Evolutionary conservation across 2,888 invertebrate species (phyloP).

Genomic region (Cremastobaeus sp.): DNA sequence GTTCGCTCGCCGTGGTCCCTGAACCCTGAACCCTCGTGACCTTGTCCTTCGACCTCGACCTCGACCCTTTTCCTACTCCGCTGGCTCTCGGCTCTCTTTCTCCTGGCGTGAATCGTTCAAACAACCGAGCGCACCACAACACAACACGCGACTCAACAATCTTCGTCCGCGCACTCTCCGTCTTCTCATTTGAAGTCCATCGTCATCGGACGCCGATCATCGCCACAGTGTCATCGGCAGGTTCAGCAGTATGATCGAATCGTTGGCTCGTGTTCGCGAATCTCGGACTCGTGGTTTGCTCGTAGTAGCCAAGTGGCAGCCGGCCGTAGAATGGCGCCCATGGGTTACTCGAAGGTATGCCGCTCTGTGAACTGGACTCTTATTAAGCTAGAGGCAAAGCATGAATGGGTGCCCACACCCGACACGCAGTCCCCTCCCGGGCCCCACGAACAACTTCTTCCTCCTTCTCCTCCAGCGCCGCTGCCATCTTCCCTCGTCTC

Average conservation of each 20-base stretch:
- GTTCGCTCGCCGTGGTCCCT: constrained; percentile 27
- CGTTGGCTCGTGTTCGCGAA: no score
- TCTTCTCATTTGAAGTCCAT: constrained; percentile 64
- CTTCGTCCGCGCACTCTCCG: constrained; percentile 30
- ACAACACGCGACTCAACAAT: constrained; percentile 40
- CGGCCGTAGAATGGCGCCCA: constrained; percentile 72
- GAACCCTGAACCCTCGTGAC: constrained; percentile 52
- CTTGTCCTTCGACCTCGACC: constrained; percentile 53
- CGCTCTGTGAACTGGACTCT: constrained; percentile 74
- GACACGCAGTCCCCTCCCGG: constrained; percentile 27
- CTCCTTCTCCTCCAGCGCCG: constrained; percentile 47
- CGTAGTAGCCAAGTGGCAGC: constrained; percentile 69
- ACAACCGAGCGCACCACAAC: constrained; percentile 36
- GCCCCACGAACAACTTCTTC: constrained; percentile 59
- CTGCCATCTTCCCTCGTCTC: constrained; percentile 50
- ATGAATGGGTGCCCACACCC: constrained; percentile 77
- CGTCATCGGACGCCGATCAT: constrained; percentile 20
- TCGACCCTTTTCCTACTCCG: constrained; percentile 55
- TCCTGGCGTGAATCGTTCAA: constrained; percentile 6
- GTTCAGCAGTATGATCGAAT: no score
- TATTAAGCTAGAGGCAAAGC: constrained; percentile 75
- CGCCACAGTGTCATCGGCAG: background rate
- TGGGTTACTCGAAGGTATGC: constrained; percentile 74
- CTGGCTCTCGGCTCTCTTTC: constrained; percentile 7
- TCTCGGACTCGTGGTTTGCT: constrained; percentile 58